These are phyloP conservation scores for Lethocerus indicus DNA, from an alignment of 1,140 invertebrate genomes.

Conservation along the genomic window DNA sequence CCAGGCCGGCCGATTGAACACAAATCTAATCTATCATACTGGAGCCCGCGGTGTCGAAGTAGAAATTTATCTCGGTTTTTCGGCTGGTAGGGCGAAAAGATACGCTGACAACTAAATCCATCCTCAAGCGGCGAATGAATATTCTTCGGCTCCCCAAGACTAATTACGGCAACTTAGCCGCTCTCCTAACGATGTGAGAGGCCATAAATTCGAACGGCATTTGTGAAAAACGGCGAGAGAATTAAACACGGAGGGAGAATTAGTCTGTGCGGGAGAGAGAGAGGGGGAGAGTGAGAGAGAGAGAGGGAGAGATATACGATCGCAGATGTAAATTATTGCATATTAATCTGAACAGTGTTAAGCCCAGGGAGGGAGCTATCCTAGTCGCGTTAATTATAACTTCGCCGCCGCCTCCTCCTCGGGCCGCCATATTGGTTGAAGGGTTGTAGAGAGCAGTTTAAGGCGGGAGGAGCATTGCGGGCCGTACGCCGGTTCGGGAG, in stretches of 20 bases:
- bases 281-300: not conserved
- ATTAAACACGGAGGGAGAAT: no score
- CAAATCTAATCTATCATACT: no score
- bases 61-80: no score
- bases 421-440: not conserved
- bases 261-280: no score
- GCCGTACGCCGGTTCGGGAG: not conserved
- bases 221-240: constrained; percentile 14
- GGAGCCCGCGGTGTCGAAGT: no score
- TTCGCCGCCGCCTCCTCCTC: not conserved
- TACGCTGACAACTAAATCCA: no score
- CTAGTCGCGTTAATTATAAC: constrained; percentile 10
- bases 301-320: not conserved
- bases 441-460: not conserved
- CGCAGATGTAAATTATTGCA: constrained; percentile 13
- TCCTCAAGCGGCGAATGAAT: no score
- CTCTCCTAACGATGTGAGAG: no score
- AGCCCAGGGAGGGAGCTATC: constrained; percentile 1
- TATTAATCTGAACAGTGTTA: constrained; percentile 10
- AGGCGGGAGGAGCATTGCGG: not conserved
- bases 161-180: no score
- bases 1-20: no score
- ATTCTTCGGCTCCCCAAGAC: no score
- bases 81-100: no score
- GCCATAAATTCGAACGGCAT: constrained; percentile 7